Evolutionary conservation across 2,797 vertebrate species (phyloP).

Genomic region (Myotis myotis): DNA sequence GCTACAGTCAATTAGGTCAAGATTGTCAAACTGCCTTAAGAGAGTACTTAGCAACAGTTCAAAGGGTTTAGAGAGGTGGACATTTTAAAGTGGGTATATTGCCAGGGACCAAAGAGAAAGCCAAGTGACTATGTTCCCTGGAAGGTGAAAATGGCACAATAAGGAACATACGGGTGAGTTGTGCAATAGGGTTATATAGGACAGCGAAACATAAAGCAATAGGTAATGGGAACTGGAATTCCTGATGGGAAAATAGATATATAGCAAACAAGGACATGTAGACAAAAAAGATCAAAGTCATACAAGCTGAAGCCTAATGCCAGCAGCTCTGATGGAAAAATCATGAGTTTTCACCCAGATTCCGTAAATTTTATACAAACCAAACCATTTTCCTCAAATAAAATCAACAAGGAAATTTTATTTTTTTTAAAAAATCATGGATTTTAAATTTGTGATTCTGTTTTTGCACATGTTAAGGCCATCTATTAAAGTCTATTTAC

Average conservation of each 20-base stretch:
- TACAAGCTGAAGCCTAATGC: neutral
- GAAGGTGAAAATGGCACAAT: neutral
- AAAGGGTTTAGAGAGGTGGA: neutral
- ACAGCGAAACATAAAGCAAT: neutral
- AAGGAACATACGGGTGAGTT: too few species aligned
- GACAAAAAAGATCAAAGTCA: neutral
- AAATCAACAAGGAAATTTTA: neutral
- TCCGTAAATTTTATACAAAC: neutral
- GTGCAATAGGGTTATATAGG: neutral
- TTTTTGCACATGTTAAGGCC: neutral
- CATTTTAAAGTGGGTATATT: neutral
- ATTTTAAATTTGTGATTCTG: neutral
- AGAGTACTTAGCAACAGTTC: neutral
- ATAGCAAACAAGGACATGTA: neutral
- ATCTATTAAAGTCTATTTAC: neutral
- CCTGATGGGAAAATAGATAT: neutral
- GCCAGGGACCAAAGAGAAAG: neutral
- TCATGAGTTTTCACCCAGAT: neutral
- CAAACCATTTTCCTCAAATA: neutral
- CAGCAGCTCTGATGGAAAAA: neutral
- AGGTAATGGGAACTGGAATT: neutral
- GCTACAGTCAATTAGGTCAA: neutral
- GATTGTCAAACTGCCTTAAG: neutral
- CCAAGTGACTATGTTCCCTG: neutral
- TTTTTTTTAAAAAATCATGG: neutral